Evolutionary conservation across 1,140 invertebrate species (phyloP).

Genomic region (Drosophila parvula): DNA sequence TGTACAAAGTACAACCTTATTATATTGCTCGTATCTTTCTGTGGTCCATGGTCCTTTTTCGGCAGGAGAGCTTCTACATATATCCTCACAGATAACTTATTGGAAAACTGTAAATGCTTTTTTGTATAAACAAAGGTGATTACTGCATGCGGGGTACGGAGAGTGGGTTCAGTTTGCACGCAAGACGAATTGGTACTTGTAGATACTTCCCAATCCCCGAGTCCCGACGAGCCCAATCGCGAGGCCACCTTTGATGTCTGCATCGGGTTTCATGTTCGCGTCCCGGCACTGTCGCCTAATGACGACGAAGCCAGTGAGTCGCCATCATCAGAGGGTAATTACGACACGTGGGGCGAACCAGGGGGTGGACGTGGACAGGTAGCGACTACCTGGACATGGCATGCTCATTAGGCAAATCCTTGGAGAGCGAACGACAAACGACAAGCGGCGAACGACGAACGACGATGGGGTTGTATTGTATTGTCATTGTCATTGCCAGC

Average conservation of each 20-base stretch:
- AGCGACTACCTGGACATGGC: slow-evolving; percentile 59
- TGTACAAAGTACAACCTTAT: too few relatives aligned
- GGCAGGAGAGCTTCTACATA: too few relatives aligned
- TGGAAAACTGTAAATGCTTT: not conserved
- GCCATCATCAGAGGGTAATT: slow-evolving; percentile 54
- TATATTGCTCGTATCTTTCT: too few relatives aligned
- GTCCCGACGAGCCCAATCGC: not conserved
- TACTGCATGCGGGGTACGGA: not conserved
- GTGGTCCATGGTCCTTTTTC: too few relatives aligned
- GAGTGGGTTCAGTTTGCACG: slow-evolving; percentile 18
- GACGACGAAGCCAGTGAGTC: slow-evolving; percentile 43
- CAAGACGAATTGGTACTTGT: slow-evolving; percentile 20
- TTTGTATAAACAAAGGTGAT: not conserved
- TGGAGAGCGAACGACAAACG: slow-evolving; percentile 47
- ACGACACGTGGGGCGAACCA: slow-evolving; percentile 38
- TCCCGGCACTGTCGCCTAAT: slow-evolving; percentile 36
- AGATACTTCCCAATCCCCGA: not conserved
- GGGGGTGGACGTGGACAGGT: slow-evolving; percentile 27
- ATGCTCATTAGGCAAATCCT: slow-evolving; percentile 76
- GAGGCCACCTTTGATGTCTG: slow-evolving; percentile 46
- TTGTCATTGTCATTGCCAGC: slow-evolving; percentile 52
- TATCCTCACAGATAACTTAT: not conserved
- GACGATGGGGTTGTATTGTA: slow-evolving; percentile 31
- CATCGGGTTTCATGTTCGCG: slow-evolving; percentile 41
- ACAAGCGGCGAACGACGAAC: not conserved